Conservation (phyloP, 2,888 invertebrate species). For the Saturnia japonica region DNA sequence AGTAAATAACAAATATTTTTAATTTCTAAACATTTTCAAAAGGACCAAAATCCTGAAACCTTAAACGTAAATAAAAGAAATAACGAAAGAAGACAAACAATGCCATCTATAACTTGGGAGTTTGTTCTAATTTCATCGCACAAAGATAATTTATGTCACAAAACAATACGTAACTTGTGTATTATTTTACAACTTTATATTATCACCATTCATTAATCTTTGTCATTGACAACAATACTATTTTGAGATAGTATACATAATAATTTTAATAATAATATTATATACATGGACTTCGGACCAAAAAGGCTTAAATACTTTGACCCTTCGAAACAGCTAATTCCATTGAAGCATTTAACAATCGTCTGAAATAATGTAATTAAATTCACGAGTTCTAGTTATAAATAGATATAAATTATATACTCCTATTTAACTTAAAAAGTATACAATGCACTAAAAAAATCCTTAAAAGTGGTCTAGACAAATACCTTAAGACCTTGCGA, state of each 20-base stretch:
- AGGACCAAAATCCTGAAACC: slow-evolving; percentile 36
- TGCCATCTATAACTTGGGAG: neutral
- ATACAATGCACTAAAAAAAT: too few species aligned
- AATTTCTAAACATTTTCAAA: slow-evolving; percentile 37
- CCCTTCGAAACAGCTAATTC: neutral
- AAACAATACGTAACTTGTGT: neutral
- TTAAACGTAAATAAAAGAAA: slow-evolving; percentile 28
- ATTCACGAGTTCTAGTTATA: too few species aligned
- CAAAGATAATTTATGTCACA: neutral
- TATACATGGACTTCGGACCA: too few species aligned
- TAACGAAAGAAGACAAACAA: neutral
- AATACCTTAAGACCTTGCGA: neutral
- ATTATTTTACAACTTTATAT: neutral
- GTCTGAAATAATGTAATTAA: neutral
- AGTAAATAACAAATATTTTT: too few species aligned
- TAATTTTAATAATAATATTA: too few species aligned
- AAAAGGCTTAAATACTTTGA: neutral
- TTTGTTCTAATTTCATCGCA: neutral
- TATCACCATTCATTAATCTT: neutral
- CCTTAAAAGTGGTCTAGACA: neutral
- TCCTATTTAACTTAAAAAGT: too few species aligned
- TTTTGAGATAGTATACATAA: too few species aligned
- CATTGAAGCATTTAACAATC: neutral
- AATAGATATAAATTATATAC: too few species aligned
- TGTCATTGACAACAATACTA: neutral